These are phyloP conservation scores for Lophius piscatorius DNA, from an alignment of 2,113 vertebrate genomes.

Conservation along the genomic window DNA sequence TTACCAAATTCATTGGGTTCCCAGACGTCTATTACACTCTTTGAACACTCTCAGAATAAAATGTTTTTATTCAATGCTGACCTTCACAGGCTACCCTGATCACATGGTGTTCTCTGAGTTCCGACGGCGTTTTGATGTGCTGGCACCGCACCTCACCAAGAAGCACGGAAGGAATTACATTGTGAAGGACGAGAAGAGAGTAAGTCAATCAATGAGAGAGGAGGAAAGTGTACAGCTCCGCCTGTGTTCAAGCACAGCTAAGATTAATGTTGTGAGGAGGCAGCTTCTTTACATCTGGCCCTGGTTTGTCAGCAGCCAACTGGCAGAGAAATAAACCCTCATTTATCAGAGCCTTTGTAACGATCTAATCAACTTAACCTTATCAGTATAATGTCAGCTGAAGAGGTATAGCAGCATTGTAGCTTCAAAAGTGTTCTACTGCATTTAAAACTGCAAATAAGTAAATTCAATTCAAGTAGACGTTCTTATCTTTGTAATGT, in stretches of 20 bases:
- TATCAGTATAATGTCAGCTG: constrained; percentile 50
- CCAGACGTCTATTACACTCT: background rate
- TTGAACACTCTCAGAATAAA: constrained; percentile 6
- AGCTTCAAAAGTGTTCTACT: constrained; percentile 32
- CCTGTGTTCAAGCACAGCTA: constrained; percentile 44
- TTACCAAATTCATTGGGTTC: background rate
- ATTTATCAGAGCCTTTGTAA: constrained; percentile 73
- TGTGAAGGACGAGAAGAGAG: constrained; percentile 93
- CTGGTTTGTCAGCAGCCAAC: constrained; percentile 70
- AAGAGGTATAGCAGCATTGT: constrained; percentile 47
- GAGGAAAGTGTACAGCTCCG: constrained; percentile 33
- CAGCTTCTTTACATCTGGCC: constrained; percentile 69
- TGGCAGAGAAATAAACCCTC: constrained; percentile 71
- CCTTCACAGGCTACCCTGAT: constrained; percentile 89
- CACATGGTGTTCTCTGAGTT: constrained; percentile 98
- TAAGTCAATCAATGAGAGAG: constrained; percentile 71
- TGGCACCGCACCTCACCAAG: constrained; percentile 96
- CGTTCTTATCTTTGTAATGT: constrained; percentile 32
- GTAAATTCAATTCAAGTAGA: constrained; percentile 25
- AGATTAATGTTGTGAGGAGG: constrained; percentile 72
- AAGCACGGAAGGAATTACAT: constrained; percentile 97
- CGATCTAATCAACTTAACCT: constrained; percentile 74
- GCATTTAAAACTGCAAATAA: constrained; percentile 38
- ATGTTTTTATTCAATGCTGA: constrained; percentile 6
- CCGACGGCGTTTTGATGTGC: constrained; percentile 91